Percentiles rank a stretch among this genome's conserved stretches.
phyloP scores from a whole-genome alignment of 2,888 invertebrate species.

The Cheilosia vulpina region DNA sequence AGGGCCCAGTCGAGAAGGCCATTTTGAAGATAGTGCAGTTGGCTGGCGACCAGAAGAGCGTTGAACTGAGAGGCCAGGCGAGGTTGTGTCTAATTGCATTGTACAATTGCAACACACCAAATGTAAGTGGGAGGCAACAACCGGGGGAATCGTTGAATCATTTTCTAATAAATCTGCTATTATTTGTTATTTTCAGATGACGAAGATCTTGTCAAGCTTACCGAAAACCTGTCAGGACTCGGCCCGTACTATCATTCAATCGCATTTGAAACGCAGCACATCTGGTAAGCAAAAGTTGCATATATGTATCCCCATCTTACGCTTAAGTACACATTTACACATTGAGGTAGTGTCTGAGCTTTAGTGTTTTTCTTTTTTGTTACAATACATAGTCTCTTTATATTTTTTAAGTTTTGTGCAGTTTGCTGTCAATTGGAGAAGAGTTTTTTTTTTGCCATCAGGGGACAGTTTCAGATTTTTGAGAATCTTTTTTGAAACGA shows the following conservation, averaged over 20 bases:
- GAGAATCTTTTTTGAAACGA: background rate
- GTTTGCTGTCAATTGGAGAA: slow-evolving; percentile 24
- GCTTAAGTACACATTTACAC: slow-evolving; percentile 50
- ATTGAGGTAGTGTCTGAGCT: slow-evolving; percentile 46
- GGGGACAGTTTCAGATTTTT: background rate
- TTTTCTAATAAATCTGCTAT: background rate
- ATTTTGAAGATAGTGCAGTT: slow-evolving; percentile 89
- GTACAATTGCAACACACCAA: slow-evolving; percentile 95
- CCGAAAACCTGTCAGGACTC: slow-evolving; percentile 90
- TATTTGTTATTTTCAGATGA: slow-evolving; percentile 86
- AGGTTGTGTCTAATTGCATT: slow-evolving; percentile 91
- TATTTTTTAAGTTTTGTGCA: slow-evolving; percentile 26
- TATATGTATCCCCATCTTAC: background rate
- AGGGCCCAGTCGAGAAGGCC: slow-evolving; percentile 86
- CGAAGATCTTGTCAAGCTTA: slow-evolving; percentile 89
- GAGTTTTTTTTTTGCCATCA: background rate
- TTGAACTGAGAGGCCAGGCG: slow-evolving; percentile 88
- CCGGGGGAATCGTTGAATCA: background rate
- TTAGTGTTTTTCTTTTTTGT: slow-evolving; percentile 28
- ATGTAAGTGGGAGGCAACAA: slow-evolving; percentile 81
- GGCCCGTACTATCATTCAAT: slow-evolving; percentile 89
- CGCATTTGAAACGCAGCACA: slow-evolving; percentile 88
- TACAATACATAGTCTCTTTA: slow-evolving; percentile 13
- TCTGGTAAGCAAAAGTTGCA: slow-evolving; percentile 80
- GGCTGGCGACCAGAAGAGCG: slow-evolving; percentile 88